phyloP scores from a whole-genome alignment of 1,140 invertebrate species.

The Drosophila tropicalis region DNA sequence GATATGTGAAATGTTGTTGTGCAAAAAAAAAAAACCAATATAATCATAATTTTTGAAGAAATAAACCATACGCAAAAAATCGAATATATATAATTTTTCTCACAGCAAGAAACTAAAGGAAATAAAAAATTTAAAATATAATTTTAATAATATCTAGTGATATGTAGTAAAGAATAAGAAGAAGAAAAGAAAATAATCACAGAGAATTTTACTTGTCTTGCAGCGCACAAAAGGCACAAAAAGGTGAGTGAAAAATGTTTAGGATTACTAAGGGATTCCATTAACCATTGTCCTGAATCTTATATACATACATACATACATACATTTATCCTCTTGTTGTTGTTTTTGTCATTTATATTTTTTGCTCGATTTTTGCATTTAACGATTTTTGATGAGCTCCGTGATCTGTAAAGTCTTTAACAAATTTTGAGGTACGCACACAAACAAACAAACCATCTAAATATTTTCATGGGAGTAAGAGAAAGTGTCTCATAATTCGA shows the following conservation, averaged over 20 bases:
- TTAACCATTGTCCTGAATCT: constrained; percentile 15
- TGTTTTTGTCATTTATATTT: constrained; percentile 27
- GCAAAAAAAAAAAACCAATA: constrained; percentile 9
- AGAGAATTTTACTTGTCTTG: constrained; percentile 26
- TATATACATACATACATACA: constrained; percentile 22
- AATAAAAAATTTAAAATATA: constrained; percentile 14
- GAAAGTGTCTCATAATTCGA: constrained; percentile 71
- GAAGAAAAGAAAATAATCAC: constrained; percentile 16
- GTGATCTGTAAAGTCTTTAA: constrained; percentile 76
- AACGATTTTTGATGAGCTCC: constrained; percentile 80
- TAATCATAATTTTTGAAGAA: no score
- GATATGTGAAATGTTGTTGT: constrained; percentile 43
- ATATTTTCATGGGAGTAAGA: constrained; percentile 12
- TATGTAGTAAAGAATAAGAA: constrained; percentile 48
- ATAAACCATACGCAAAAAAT: constrained; percentile 5
- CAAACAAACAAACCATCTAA: constrained; percentile 13
- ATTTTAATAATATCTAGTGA: constrained; percentile 45
- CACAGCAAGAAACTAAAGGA: constrained; percentile 11
- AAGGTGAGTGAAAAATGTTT: constrained; percentile 45
- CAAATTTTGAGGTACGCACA: constrained; percentile 45
- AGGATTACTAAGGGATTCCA: constrained; percentile 13
- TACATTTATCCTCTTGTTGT: constrained; percentile 24
- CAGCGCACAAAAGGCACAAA: constrained; percentile 58
- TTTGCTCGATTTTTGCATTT: constrained; percentile 62
- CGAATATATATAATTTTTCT: constrained; percentile 28